These are phyloP conservation scores for Heliconius hortense DNA, from an alignment of 2,888 invertebrate species.

Conservation along the genomic window DNA sequence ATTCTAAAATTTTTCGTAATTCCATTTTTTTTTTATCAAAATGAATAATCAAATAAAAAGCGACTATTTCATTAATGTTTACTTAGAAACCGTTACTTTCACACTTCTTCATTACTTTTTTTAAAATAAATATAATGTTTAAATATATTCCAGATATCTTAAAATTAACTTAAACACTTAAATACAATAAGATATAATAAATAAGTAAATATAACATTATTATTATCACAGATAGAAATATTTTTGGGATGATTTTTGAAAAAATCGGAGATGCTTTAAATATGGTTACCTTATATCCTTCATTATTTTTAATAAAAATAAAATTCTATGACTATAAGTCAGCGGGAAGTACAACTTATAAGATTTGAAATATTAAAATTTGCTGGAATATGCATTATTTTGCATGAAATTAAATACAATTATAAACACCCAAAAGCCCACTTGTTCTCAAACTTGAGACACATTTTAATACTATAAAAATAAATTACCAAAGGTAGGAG, in stretches of 20 bases:
- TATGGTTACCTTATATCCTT: neutral
- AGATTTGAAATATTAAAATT: no score
- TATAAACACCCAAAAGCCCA: no score
- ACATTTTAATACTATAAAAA: no score
- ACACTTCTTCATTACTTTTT: neutral
- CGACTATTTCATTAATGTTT: neutral
- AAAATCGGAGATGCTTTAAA: neutral
- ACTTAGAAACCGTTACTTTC: neutral
- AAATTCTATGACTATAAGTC: no score
- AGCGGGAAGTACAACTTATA: no score
- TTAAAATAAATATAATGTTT: no score
- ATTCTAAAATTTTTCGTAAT: neutral
- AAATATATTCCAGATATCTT: neutral
- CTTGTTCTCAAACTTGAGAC: no score
- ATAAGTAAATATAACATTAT: slow-evolving; percentile 37
- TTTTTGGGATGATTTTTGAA: neutral
- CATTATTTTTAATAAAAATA: no score
- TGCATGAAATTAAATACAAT: no score
- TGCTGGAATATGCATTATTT: no score
- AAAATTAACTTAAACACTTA: slow-evolving; percentile 17
- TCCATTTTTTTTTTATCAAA: neutral
- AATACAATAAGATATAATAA: slow-evolving; percentile 17
- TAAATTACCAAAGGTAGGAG: no score
- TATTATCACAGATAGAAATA: slow-evolving; percentile 28
- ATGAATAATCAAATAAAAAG: neutral